phyloP scores from a whole-genome alignment of 1,140 invertebrate genomes.

The Camponotus pennsylvanicus region DNA sequence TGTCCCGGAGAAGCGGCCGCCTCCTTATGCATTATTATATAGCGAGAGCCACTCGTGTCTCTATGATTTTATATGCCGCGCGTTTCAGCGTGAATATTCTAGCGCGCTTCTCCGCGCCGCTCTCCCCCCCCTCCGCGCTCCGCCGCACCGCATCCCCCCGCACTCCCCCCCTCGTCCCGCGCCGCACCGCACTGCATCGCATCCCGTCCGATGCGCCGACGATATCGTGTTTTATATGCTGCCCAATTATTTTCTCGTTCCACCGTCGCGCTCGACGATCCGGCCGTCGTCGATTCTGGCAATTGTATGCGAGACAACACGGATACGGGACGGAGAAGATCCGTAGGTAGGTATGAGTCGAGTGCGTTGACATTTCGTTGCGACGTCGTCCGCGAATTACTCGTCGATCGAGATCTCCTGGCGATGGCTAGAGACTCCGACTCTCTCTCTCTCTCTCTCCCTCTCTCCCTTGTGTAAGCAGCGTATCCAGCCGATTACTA shows the following conservation, averaged over 20 bases:
- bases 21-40: conserved; percentile 86
- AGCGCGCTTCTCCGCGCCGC: conserved; percentile 58
- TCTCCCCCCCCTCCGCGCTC: no score
- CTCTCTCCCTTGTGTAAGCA: background rate
- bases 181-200: background rate
- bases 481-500: background rate
- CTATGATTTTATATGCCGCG: conserved; percentile 85
- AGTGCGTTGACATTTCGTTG: conserved; percentile 31
- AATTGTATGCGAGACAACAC: conserved; percentile 31
- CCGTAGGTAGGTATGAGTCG: background rate
- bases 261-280: conserved; percentile 42
- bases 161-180: background rate
- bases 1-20: conserved; percentile 72
- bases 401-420: conserved; percentile 16
- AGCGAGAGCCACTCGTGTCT: conserved; percentile 77
- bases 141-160: background rate
- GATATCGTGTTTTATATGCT: conserved; percentile 57
- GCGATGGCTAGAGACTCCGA: no score
- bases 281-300: background rate
- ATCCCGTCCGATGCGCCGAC: conserved; percentile 31
- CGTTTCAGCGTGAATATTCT: conserved; percentile 80
- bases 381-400: conserved; percentile 1
- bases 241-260: conserved; percentile 61
- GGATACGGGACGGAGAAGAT: background rate
- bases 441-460: background rate